A percentile compares a stretch with the other conserved stretches of the same genome.
phyloP scores from a whole-genome alignment of 2,888 invertebrate species.

The Holacanthella duospinosa region DNA sequence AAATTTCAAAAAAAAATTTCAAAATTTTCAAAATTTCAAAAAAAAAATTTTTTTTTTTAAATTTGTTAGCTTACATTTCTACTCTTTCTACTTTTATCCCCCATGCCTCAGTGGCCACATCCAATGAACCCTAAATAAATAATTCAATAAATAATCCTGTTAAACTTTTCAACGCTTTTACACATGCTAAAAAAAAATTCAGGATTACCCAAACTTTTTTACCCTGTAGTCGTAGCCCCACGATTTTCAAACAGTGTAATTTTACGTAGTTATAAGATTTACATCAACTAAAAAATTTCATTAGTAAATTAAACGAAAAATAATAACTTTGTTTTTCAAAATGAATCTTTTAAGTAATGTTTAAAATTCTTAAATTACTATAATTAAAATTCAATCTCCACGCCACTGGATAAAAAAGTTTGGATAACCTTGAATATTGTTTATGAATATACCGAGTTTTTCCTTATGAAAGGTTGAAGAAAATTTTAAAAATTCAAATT shows the following conservation, averaged over 20 bases:
- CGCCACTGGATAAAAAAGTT: too few species aligned
- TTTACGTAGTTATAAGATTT: too few species aligned
- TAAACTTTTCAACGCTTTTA: neutral
- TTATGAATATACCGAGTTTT: neutral
- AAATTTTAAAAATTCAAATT: too few species aligned
- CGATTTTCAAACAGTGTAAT: too few species aligned
- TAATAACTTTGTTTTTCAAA: too few species aligned
- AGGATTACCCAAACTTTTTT: too few species aligned
- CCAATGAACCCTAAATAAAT: conserved; percentile 56
- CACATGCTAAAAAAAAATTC: neutral
- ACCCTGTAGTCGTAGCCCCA: too few species aligned
- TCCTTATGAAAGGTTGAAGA: neutral
- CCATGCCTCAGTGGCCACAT: conserved; percentile 84
- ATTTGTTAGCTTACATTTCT: conserved; percentile 64
- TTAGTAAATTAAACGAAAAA: too few species aligned
- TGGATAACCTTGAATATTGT: neutral
- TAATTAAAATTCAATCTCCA: too few species aligned
- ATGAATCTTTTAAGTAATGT: too few species aligned
- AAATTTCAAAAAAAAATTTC: neutral
- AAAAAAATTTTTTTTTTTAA: neutral
- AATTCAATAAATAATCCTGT: neutral
- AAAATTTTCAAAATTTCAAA: neutral
- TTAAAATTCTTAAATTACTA: too few species aligned
- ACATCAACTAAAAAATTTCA: too few species aligned
- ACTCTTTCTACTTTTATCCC: conserved; percentile 88